Evolutionary conservation across 2,888 invertebrate genomes (phyloP), one percentile per base, ranked within the genome.

Genomic region (Ophioninae sp.): DNA sequence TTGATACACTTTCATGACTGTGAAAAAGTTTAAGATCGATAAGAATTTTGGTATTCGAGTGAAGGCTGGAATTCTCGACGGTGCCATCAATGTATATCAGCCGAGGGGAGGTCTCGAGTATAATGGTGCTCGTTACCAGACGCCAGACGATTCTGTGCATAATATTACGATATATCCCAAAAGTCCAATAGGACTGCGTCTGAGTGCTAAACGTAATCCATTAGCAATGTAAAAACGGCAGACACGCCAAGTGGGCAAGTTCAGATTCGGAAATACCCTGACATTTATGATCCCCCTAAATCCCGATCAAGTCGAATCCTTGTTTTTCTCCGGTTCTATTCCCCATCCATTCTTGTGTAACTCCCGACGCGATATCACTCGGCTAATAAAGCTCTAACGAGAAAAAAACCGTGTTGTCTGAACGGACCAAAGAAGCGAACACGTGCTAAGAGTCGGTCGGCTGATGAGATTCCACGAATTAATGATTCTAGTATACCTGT

Each of bases 171-270:
- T 39, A 69, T 72, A 59, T 67, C 21, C n/a, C 56, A 64, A 70
- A 44, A 37, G 70, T 56, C 10, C 64, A 50, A 62, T 20, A 17
- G 17, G 23, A 57, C 21, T 41, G 37, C n/a, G 57, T 7, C 41
- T 8, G 23, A 67, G 13, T 41, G 20, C 7, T 7, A 3, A 79
- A 68, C 57, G 69, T 56, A 69, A 64, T 81, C 69, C 64, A 68
- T 75, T 75, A 75, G 61, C 7, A 56, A 74, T 37, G 20, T 69
- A 70, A 57, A 70, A 70, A 70, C 56, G 59, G 50, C 37, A 20
- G 37, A 70, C 57, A n/a, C 10, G 50, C 37, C 10, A 10, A n/a
- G 37, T 13, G 56, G 57, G 23, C 20, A 41, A 7, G 50, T 30
- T 68, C 68, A 23, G 44, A 50, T 68, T 50, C 44, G 50, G 44